Percentiles rank a stretch among this genome's conserved stretches.
Evolutionary conservation across 2,797 vertebrate species (phyloP).

Genomic region (Peromyscus aztecus): DNA sequence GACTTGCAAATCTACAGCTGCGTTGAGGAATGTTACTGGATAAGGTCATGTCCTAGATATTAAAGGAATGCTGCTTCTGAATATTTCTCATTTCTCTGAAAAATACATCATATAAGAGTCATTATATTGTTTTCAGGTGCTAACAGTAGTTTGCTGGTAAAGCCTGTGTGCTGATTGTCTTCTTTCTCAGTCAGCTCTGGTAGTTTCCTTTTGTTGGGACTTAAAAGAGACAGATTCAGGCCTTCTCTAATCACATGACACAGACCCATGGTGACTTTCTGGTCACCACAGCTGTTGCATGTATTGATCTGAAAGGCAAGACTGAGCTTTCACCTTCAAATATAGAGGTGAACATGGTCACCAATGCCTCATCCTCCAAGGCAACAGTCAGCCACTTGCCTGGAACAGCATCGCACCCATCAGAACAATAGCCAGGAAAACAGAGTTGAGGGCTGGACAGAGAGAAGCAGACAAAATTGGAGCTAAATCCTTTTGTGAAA

Average conservation of each 20-base stretch:
- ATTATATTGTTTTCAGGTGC: not conserved
- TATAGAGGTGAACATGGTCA: not conserved
- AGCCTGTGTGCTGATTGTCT: not conserved
- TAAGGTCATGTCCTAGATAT: conserved; percentile 45
- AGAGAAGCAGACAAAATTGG: not conserved
- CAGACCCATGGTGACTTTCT: not conserved
- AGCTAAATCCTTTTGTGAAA: not conserved
- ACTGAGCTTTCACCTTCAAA: not conserved
- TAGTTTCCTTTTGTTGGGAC: not conserved
- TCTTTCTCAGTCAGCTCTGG: conserved; percentile 1
- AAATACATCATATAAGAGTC: not conserved
- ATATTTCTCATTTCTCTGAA: conserved; percentile 34
- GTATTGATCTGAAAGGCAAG: not conserved
- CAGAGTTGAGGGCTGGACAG: not conserved
- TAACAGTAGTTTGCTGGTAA: not conserved
- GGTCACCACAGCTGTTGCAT: not conserved
- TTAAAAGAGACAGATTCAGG: not conserved
- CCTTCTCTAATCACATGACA: not conserved
- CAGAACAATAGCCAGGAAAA: not conserved
- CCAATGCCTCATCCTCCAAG: not conserved
- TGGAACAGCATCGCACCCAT: not conserved
- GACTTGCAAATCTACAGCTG: conserved; percentile 39
- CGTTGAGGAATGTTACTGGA: not conserved
- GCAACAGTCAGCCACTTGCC: not conserved
- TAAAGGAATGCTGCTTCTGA: not conserved